Percentiles rank a stretch among this genome's conserved stretches.
These are phyloP conservation scores for fruit fly (Drosophila melanogaster) DNA, from an alignment of 1,140 invertebrate genomes.

Conservation along the genomic window DNA sequence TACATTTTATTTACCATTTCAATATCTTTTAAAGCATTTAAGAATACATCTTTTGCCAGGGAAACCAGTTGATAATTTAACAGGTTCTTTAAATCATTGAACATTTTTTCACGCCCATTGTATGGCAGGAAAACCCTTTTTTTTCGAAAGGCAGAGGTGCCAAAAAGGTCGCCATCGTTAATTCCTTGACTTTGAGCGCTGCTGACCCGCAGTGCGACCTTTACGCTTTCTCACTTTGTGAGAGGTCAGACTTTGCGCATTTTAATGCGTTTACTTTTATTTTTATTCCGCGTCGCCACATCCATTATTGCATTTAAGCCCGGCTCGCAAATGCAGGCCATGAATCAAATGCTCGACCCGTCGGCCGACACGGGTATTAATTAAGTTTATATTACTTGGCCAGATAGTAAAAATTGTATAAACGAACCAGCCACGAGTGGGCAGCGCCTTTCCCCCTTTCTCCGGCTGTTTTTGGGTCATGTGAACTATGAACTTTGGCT, in stretches of 20 bases:
- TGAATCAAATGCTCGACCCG: conserved; percentile 62
- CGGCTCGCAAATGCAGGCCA: conserved; percentile 59
- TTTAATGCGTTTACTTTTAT: conserved; percentile 16
- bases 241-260: conserved; percentile 18
- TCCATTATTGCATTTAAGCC: conserved; percentile 70
- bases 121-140: conserved; percentile 1
- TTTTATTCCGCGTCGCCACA: conserved; percentile 39
- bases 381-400: conserved; percentile 77
- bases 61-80: too few relatives aligned
- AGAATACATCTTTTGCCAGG: too few relatives aligned
- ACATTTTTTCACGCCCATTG: neutral
- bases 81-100: neutral
- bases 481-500: conserved; percentile 80
- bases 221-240: conserved; percentile 34
- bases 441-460: conserved; percentile 12
- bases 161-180: conserved; percentile 36
- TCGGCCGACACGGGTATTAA: conserved; percentile 56
- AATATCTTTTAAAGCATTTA: too few relatives aligned
- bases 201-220: conserved; percentile 4
- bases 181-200: conserved; percentile 30
- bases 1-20: too few relatives aligned
- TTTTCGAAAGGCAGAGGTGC: conserved; percentile 10
- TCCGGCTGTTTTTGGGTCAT: conserved; percentile 29
- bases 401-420: conserved; percentile 74
- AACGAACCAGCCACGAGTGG: conserved; percentile 25